Percentiles rank a stretch among this genome's conserved stretches.
phyloP scores from a whole-genome alignment of 2,113 vertebrate genomes.

The Cryptotis parvus region DNA sequence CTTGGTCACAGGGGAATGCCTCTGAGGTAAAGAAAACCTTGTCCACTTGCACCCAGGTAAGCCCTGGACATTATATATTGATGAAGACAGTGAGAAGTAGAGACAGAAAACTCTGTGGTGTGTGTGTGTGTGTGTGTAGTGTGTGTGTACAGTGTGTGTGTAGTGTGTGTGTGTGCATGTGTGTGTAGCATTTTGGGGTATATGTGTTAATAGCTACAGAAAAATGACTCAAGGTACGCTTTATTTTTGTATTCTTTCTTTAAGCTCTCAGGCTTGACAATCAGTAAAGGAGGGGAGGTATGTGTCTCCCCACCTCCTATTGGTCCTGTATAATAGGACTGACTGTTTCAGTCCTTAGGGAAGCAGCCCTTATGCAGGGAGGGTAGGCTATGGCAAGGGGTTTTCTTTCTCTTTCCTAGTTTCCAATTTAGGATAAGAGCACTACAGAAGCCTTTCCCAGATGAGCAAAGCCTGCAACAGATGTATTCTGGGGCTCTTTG shows the following conservation, averaged over 20 bases:
- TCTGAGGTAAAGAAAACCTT: not conserved
- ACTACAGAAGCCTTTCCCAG: not conserved
- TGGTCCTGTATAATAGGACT: not conserved
- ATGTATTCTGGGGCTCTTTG: slow-evolving; percentile 40
- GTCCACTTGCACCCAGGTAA: not conserved
- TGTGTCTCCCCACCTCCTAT: not conserved
- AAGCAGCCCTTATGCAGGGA: not conserved
- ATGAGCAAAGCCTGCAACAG: slow-evolving; percentile 33
- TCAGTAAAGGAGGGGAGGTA: not conserved
- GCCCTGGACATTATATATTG: not conserved
- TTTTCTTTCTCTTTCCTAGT: not conserved
- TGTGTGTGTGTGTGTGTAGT: too few relatives aligned
- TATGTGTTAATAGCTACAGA: not conserved
- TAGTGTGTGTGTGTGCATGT: too few relatives aligned
- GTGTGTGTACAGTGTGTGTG: too few relatives aligned
- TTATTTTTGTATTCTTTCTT: not conserved
- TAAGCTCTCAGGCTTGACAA: not conserved
- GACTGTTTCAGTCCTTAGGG: not conserved
- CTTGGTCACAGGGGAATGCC: not conserved
- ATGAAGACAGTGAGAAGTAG: not conserved
- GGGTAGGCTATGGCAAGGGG: not conserved
- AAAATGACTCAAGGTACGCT: not conserved
- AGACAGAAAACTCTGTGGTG: not conserved
- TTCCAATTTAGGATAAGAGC: not conserved
- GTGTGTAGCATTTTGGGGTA: too few relatives aligned